Evolutionary conservation across 2,888 invertebrate species (phyloP), one percentile per base, ranked within the genome.

Genomic region (Agrotis segetum): DNA sequence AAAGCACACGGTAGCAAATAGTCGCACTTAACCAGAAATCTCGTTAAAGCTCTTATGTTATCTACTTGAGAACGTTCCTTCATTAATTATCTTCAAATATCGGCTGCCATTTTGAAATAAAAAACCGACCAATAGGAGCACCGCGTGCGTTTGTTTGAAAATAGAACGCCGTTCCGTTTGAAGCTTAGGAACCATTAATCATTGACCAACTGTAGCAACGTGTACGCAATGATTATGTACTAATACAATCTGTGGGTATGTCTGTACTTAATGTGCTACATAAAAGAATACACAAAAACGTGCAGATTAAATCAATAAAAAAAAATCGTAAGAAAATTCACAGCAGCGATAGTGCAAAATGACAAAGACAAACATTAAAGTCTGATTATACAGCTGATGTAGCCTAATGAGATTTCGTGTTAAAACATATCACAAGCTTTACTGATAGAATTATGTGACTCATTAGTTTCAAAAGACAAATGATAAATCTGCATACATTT

Each of bases 11-110:
- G 94, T 92, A 94, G 94, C 92, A 85, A 90, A 90, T 88, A 87
- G 86, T 89, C 87, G 88, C 91, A 92, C 93, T 94, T 92, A 92
- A 88, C 85, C 85, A 81, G 84, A 87, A 85, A 87, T 87, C 86
- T 89, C 85, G 85, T 89, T 86, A 89, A 89, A 83, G 69, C 85
- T 87, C 88, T 90, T 85, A 84, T 88, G 88, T 91, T 92, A 93
- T 93, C 93, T 92, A 88, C 88, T 90, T 85, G 85, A 91, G 89
- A 91, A 89, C 84, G 85, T 84, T 89, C 84, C 84, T 87, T 91
- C 94, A 95, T 95, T 92, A 93, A 93, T 95, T 92, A 94, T 93
- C 91, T 92, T 93, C 91, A 89, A 93, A 94, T 91, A 91, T 94
- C 88, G 91, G 91, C 93, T 93, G 92, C 94, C 94, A 95, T 94